Base-by-base conservation (phyloP, 2,888 invertebrate genomes). In the Yponomeuta cagnagella region DNA sequence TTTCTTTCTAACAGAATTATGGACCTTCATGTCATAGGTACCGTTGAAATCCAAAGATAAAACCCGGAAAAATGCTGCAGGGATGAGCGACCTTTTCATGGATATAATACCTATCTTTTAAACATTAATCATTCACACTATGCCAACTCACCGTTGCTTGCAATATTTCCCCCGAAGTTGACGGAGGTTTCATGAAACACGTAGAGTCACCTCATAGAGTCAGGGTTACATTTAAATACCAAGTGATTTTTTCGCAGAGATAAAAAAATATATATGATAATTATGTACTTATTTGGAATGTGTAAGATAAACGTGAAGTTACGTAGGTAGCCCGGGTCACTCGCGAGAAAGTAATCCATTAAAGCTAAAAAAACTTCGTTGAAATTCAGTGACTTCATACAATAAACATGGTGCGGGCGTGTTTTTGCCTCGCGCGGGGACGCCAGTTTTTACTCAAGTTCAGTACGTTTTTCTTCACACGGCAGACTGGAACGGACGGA, bases 381-480 rank as follows among this genome's bases (percentile, higher is more conserved):
- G 88, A 88, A 88, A 89, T 88, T 89, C 88, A 88, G 88, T 82
- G 75, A 79, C 92, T 43, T 91, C 91, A 91, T 91, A 87, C 89
- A 91, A 91, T 91, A 91, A 87, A 90, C 91, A 91, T 91, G 80
- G 77, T 75, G 79, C 75, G 77, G 77, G 52, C 70, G 77, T 77
- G 82, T 87, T 88, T 87, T 88, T 87, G 83, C 80, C 73, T 73
- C 76, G 74, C 68, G 75, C 75, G 76, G 30, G 65, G 70, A 48
- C 30, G 43, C 8, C 79, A 78, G 77, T 84, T 88, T 86, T 87
- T 86, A 85, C 77, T 75, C 73, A 76, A 77, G 72, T 74, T 74
- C 23, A 72, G 72, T 79, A 75, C 75, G 79, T 82, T 86, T 87
- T 87, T 87, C 78, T 77, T 77, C 76, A 33, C 33, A 15, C 63